Base-by-base conservation (phyloP, 1,140 invertebrate genomes). In the Gerris buenoi region DNA sequence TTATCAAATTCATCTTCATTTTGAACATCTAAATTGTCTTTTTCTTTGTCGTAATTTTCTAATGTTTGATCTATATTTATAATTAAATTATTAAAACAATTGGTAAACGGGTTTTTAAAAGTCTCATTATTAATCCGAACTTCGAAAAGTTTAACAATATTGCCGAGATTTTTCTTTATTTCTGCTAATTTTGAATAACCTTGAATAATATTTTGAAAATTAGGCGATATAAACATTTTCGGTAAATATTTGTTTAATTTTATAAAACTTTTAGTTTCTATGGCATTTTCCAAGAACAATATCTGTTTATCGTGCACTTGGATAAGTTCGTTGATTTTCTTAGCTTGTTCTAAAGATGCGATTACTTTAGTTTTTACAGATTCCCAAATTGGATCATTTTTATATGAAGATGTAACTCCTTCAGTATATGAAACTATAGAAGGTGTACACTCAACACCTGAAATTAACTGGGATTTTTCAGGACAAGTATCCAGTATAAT, bases 401-500 rank as follows among this genome's bases (percentile, higher is more conserved):
- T 71, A 63, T 27, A 68, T 29, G 68, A 66, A 22, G n/a, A 62
- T 3, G 64, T 46, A 65, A 69, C 62, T 25, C 25, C 23, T 10
- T 65, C n/a, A 5, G 57, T 65, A 22, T n/a, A 63, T 1, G 15
- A 18, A 46, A 27, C 59, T 25, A 66, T 56, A 14, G 26, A 15
- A 56, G 68, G 64, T n/a, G 64, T 27, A 15, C n/a, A 13, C 27
- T 64, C 18, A 10, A 33, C 26, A 15, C 28, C 59, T 26, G 23
- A 25, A 14, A 25, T 27, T 59, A 61, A 64, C 46, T 77, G 71
- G 27, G 75, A 73, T 68, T 81, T 76, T 68, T 75, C 75, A 18
- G 86, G 85, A 71, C 82, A 84, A 29, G 84, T 79, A 72, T 85
- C 78, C 2, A 88, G 64, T 14, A 85, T 77, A 0, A 86, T 69